phyloP scores from a whole-genome alignment of 2,888 invertebrate genomes.

The Cantharis rustica region DNA sequence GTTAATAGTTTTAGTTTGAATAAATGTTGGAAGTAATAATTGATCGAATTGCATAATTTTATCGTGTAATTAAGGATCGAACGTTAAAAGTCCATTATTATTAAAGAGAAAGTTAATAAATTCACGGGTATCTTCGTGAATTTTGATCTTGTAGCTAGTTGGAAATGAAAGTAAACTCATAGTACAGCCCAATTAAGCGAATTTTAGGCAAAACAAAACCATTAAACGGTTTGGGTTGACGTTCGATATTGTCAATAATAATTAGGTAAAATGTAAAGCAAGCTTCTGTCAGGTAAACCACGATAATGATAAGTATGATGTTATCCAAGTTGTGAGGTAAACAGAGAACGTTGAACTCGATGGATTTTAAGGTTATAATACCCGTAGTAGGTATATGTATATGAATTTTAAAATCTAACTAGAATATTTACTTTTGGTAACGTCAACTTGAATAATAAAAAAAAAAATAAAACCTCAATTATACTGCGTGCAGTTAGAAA shows the following conservation, averaged over 20 bases:
- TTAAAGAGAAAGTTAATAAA: not conserved
- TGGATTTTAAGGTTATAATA: conserved; percentile 11
- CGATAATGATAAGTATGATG: conserved; percentile 28
- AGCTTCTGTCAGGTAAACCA: conserved; percentile 32
- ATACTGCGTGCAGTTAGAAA: not conserved
- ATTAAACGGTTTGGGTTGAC: not conserved
- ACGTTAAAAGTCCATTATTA: not conserved
- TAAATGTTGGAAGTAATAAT: no score
- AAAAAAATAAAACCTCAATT: not conserved
- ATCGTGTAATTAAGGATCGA: not conserved
- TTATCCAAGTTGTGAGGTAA: conserved; percentile 31
- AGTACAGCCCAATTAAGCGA: not conserved
- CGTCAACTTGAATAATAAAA: not conserved
- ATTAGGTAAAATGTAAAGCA: conserved; percentile 24
- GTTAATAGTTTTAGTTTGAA: no score
- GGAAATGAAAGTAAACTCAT: not conserved
- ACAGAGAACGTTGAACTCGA: conserved; percentile 33
- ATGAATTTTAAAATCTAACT: conserved; percentile 22
- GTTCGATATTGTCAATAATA: not conserved
- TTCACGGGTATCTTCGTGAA: not conserved
- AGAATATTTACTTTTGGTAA: not conserved
- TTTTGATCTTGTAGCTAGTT: not conserved
- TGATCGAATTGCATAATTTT: not conserved
- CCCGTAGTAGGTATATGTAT: conserved; percentile 15
- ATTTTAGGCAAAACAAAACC: conserved; percentile 6